phyloP scores from a whole-genome alignment of 2,797 vertebrate species.

The Chelidonichthys spinosus region DNA sequence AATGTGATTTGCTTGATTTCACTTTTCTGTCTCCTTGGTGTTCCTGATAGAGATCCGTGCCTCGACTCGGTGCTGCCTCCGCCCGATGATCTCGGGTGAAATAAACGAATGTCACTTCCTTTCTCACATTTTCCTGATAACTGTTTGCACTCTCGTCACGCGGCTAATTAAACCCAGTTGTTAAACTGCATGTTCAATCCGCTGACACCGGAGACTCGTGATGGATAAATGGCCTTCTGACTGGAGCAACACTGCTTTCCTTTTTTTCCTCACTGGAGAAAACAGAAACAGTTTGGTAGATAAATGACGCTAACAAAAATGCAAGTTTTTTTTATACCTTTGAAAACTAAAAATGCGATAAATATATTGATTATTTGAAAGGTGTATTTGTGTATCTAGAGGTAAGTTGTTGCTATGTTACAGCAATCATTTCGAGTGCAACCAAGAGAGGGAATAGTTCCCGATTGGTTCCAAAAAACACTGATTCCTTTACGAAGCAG shows the following conservation, averaged over 20 bases:
- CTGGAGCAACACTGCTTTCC: conserved; percentile 36
- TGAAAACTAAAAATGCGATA: conserved; percentile 27
- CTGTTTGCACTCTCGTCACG: conserved; percentile 7
- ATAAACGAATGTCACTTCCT: conserved; percentile 5
- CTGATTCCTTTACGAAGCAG: conserved; percentile 30
- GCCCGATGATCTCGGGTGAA: no score
- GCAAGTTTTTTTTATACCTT: conserved; percentile 28
- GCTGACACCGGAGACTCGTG: conserved; percentile 12
- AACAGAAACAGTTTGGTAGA: conserved; percentile 11
- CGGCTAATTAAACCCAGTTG: conserved; percentile 13
- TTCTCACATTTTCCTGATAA: conserved; percentile 1
- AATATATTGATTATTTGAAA: conserved; percentile 50
- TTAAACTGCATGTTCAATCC: conserved; percentile 5
- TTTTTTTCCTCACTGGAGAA: conserved; percentile 22
- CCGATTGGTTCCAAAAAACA: conserved; percentile 32
- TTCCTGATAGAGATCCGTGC: background rate
- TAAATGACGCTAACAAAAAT: conserved; percentile 31
- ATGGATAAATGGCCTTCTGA: conserved; percentile 33
- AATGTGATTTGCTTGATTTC: background rate
- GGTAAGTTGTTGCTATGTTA: conserved; percentile 65
- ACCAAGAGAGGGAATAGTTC: conserved; percentile 31
- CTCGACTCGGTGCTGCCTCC: no score
- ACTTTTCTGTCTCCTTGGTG: background rate
- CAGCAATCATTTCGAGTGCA: conserved; percentile 47
- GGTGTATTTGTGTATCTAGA: conserved; percentile 59